Evolutionary conservation across 2,888 invertebrate species (phyloP).

Genomic region (Hesperia comma): DNA sequence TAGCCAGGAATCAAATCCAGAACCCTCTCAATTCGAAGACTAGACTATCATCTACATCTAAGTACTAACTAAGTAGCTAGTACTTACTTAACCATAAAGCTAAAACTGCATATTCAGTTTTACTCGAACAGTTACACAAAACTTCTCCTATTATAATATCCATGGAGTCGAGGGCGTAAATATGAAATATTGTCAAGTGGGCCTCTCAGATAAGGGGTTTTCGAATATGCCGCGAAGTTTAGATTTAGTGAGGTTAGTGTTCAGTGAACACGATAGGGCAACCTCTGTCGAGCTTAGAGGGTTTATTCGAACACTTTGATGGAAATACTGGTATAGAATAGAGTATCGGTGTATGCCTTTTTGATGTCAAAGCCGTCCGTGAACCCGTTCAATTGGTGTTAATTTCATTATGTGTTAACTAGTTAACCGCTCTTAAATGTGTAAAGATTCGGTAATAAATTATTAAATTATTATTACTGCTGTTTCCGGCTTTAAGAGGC

Average conservation of each 20-base stretch:
- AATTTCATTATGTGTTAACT: too few species aligned
- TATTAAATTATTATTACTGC: too few species aligned
- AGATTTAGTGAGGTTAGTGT: slow-evolving; percentile 25
- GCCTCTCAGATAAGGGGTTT: slow-evolving; percentile 25
- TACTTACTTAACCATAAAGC: neutral
- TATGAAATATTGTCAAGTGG: slow-evolving; percentile 33
- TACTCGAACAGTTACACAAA: neutral
- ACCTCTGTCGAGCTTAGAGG: slow-evolving; percentile 18
- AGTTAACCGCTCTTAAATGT: too few species aligned
- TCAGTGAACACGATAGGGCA: slow-evolving; percentile 25
- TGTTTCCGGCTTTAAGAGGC: too few species aligned
- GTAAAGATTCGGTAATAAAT: too few species aligned
- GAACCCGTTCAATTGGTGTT: too few species aligned
- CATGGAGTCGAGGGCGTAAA: slow-evolving; percentile 21
- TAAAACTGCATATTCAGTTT: neutral
- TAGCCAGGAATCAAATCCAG: too few species aligned
- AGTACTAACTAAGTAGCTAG: neutral
- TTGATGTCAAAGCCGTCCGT: too few species aligned
- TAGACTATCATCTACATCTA: too few species aligned
- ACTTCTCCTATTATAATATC: slow-evolving; percentile 18
- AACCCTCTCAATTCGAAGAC: too few species aligned
- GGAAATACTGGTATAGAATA: neutral
- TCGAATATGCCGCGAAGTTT: slow-evolving; percentile 28
- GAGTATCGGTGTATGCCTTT: neutral
- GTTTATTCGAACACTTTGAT: slow-evolving; percentile 22